phyloP scores from a whole-genome alignment of 1,140 invertebrate genomes.

The Bombyx mori region DNA sequence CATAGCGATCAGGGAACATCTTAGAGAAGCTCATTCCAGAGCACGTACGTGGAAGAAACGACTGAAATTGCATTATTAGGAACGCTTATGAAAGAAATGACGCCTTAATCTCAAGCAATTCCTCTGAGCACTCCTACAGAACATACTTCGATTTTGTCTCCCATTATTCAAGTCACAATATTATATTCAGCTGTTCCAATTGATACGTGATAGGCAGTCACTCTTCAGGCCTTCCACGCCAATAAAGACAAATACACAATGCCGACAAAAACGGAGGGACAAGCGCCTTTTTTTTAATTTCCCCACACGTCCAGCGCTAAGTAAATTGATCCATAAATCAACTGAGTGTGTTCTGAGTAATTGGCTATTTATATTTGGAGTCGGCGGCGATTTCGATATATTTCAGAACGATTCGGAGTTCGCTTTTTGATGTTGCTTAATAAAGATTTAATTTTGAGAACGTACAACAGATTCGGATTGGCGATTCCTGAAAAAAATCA shows the following conservation, averaged over 20 bases:
- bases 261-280: neutral
- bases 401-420: neutral
- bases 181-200: too few species aligned
- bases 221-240: neutral
- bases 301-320: slow-evolving; percentile 23
- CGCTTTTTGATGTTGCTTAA: neutral
- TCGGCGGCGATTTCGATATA: neutral
- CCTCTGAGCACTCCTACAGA: too few species aligned
- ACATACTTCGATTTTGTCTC: too few species aligned
- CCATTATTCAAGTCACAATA: too few species aligned
- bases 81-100: too few species aligned
- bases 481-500: neutral
- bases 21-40: too few species aligned
- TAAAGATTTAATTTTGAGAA: neutral
- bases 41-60: too few species aligned
- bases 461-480: neutral
- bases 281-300: slow-evolving; percentile 16
- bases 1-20: too few species aligned
- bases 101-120: too few species aligned
- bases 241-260: too few species aligned
- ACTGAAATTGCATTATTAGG: too few species aligned
- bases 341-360: slow-evolving; percentile 13
- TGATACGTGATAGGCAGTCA: too few species aligned
- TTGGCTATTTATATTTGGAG: slow-evolving; percentile 29
- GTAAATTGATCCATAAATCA: slow-evolving; percentile 29